These are phyloP conservation scores for Harpegnathos saltator DNA, from an alignment of 1,140 invertebrate species.

Conservation along the genomic window DNA sequence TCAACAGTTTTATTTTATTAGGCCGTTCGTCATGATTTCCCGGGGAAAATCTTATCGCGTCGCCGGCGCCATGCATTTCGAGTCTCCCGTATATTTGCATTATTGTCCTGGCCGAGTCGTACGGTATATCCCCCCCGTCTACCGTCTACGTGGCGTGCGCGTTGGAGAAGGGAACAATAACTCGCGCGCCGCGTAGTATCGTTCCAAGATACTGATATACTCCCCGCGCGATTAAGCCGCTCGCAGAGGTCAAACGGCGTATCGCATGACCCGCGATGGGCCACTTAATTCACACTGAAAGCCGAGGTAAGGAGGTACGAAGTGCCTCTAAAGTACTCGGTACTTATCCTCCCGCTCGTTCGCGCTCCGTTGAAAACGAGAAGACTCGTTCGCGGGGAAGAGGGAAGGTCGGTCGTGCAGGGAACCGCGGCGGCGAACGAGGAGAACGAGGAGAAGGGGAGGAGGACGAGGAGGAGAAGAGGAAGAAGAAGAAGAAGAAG, in stretches of 20 bases:
- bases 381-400: conserved; percentile 26
- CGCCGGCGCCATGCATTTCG: conserved; percentile 17
- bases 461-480: no score
- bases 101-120: conserved; percentile 11
- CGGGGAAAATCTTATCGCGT: conserved; percentile 31
- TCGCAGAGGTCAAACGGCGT: conserved; percentile 63
- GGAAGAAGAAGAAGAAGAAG: conserved; percentile 15
- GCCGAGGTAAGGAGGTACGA: conserved; percentile 67
- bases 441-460: conserved; percentile 20
- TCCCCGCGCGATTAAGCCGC: conserved; percentile 42
- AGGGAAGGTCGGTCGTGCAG: conserved; percentile 8
- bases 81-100: conserved; percentile 28
- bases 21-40: conserved; percentile 32
- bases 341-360: conserved; percentile 63
- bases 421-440: background rate
- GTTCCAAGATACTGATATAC: conserved; percentile 33
- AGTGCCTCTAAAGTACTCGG: conserved; percentile 67
- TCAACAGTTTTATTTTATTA: conserved; percentile 58
- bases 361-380: conserved; percentile 56
- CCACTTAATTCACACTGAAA: conserved; percentile 71
- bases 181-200: conserved; percentile 14
- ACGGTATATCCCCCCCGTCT: background rate
- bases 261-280: conserved; percentile 67
- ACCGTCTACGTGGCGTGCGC: background rate
- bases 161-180: conserved; percentile 10